Evolutionary conservation across 2,888 invertebrate genomes (phyloP).

Genomic region (Tenthredo distinguenda): DNA sequence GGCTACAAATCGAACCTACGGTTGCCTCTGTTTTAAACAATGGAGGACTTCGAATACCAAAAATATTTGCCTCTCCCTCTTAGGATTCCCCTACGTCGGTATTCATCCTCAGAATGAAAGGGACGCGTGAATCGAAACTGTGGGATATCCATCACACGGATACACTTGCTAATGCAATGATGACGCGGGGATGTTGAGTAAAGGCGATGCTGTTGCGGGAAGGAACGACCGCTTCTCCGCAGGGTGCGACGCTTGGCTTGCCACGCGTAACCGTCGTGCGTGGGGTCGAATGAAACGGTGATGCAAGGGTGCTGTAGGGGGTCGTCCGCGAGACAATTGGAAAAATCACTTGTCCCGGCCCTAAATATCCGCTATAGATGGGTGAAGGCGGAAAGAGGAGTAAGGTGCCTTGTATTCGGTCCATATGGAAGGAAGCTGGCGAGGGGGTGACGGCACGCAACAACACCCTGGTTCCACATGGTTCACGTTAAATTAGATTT

Average conservation of each 20-base stretch:
- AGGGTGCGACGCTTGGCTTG: slow-evolving; percentile 74
- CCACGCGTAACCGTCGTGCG: slow-evolving; percentile 68
- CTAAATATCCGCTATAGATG: slow-evolving; percentile 64
- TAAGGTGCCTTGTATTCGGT: slow-evolving; percentile 42
- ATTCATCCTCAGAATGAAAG: neutral
- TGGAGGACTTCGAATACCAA: neutral
- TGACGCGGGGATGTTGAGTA: slow-evolving; percentile 48
- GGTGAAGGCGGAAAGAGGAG: slow-evolving; percentile 37
- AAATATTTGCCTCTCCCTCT: neutral
- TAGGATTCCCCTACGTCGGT: too few relatives aligned
- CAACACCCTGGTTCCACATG: slow-evolving; percentile 1
- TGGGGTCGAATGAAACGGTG: slow-evolving; percentile 53
- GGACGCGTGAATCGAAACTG: neutral
- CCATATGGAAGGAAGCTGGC: slow-evolving; percentile 16
- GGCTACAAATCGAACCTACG: neutral
- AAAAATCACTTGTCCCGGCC: slow-evolving; percentile 76
- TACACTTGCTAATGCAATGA: slow-evolving; percentile 47
- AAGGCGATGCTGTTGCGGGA: slow-evolving; percentile 47
- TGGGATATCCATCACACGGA: slow-evolving; percentile 36
- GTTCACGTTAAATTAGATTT: slow-evolving; percentile 31
- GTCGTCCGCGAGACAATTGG: slow-evolving; percentile 74
- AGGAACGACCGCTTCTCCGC: slow-evolving; percentile 53
- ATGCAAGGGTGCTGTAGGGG: slow-evolving; percentile 38
- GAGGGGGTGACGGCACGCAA: slow-evolving; percentile 30
- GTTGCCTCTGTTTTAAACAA: neutral